Evolutionary conservation across 2,797 vertebrate species (phyloP).

Genomic region (Apogon hyalosoma): DNA sequence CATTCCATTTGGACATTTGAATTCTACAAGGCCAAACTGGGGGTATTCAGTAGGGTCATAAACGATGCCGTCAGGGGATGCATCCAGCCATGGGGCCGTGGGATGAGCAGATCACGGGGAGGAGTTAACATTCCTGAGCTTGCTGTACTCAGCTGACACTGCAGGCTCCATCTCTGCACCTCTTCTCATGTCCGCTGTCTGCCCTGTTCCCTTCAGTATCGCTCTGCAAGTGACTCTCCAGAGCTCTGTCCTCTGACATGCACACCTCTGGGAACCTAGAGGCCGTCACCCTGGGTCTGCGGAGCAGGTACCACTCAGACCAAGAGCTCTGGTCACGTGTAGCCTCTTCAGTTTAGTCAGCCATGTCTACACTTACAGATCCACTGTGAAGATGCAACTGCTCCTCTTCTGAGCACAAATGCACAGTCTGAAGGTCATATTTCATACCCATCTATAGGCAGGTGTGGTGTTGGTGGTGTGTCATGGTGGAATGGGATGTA

Average conservation of each 20-base stretch:
- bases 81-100: constrained; percentile 23
- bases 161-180: constrained; percentile 23
- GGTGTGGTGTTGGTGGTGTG: too few relatives aligned
- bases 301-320: background rate
- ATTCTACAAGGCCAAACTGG: background rate
- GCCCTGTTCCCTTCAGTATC: constrained; percentile 9
- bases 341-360: background rate
- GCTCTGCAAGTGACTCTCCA: constrained; percentile 11
- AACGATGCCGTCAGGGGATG: constrained; percentile 25
- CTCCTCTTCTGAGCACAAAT: background rate
- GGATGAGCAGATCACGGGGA: constrained; percentile 18
- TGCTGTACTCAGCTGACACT: too few relatives aligned
- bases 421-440: too few relatives aligned
- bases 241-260: constrained; percentile 1
- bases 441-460: too few relatives aligned
- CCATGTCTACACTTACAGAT: background rate
- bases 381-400: background rate
- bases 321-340: background rate
- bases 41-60: constrained; percentile 5
- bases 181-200: constrained; percentile 26
- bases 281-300: background rate
- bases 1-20: too few relatives aligned
- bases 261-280: constrained; percentile 8
- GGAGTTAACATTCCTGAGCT: constrained; percentile 19
- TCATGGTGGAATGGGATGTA: too few relatives aligned